A percentile compares a stretch with the other conserved stretches of the same genome.
Evolutionary conservation across 2,797 vertebrate genomes (phyloP).

Genomic region (Erethizon dorsatum): DNA sequence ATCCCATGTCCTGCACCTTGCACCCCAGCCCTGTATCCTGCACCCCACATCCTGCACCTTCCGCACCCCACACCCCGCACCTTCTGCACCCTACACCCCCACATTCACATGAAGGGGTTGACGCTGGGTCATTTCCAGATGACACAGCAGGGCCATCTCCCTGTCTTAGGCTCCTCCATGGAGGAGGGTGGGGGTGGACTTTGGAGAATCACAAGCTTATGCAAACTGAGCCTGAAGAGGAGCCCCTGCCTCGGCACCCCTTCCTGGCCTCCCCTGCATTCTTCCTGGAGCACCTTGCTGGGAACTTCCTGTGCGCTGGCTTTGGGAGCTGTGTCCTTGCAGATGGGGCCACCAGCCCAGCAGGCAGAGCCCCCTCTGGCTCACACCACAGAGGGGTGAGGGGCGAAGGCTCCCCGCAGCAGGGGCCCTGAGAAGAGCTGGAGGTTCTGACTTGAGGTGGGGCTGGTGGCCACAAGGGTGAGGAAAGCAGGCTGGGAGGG

Average conservation of each 20-base stretch:
- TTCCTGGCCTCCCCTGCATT: neutral
- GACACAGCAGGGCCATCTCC: too few species aligned
- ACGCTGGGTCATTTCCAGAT: neutral
- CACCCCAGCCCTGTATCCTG: neutral
- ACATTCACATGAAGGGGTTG: neutral
- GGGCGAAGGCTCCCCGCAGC: neutral
- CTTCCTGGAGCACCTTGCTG: neutral
- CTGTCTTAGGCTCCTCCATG: neutral
- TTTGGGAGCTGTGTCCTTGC: neutral
- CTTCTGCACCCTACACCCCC: too few species aligned
- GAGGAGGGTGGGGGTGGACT: neutral
- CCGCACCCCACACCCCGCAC: too few species aligned
- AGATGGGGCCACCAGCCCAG: neutral
- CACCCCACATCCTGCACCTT: neutral
- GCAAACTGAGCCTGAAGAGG: neutral
- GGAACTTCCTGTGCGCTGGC: neutral
- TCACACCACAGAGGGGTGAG: neutral
- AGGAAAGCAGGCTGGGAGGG: rapidly evolving
- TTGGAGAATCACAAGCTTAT: neutral
- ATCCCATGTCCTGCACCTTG: neutral
- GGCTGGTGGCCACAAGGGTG: neutral
- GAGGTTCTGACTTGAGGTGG: neutral
- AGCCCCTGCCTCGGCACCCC: neutral
- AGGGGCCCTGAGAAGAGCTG: neutral
- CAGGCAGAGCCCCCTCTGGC: too few species aligned